phyloP scores from a whole-genome alignment of 2,888 invertebrate species.

The Conistra vaccinii region DNA sequence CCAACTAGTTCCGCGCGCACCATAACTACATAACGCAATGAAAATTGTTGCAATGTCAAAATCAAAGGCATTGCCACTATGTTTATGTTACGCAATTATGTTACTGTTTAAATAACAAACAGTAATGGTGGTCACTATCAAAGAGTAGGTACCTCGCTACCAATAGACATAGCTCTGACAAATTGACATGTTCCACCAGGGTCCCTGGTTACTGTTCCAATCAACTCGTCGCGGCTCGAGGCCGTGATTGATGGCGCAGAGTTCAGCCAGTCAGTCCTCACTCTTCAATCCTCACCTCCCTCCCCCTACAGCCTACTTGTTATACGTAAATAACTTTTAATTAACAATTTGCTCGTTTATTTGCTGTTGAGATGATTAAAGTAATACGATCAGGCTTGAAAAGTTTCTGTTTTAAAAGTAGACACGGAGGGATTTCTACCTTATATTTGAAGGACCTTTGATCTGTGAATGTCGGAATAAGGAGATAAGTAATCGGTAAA shows the following conservation, averaged over 20 bases:
- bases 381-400: slow-evolving; percentile 6
- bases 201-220: slow-evolving; percentile 35
- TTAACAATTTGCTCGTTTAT: slow-evolving; percentile 12
- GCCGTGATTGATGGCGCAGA: slow-evolving; percentile 40
- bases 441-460: not conserved
- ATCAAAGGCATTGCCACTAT: too few species aligned
- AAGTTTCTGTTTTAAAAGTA: not conserved
- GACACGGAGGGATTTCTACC: not conserved
- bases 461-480: not conserved
- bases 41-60: too few species aligned
- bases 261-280: slow-evolving; percentile 25
- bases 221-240: slow-evolving; percentile 28
- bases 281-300: too few species aligned
- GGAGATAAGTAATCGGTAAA: not conserved
- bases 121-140: too few species aligned
- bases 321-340: slow-evolving; percentile 32
- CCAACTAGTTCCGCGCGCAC: too few species aligned
- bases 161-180: not conserved
- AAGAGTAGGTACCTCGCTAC: too few species aligned
- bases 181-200: not conserved
- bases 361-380: slow-evolving; percentile 11
- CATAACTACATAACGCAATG: too few species aligned
- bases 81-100: too few species aligned
- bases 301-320: not conserved
- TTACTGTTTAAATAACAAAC: too few species aligned